Percentiles rank a stretch among this genome's conserved stretches.
These are phyloP conservation scores for Tamias sibiricus DNA, from an alignment of 2,113 vertebrate genomes.

Conservation along the genomic window DNA sequence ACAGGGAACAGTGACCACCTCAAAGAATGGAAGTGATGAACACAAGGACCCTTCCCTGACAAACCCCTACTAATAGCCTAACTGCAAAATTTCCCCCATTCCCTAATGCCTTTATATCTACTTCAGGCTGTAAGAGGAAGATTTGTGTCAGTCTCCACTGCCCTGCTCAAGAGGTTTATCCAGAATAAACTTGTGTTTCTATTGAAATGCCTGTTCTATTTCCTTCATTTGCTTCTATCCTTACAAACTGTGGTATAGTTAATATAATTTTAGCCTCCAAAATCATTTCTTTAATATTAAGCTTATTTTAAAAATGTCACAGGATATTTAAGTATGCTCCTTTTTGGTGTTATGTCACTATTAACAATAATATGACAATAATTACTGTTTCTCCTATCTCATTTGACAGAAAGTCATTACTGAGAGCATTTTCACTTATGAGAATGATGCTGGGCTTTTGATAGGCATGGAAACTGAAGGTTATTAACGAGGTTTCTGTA, in stretches of 20 bases:
- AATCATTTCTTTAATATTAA: neutral
- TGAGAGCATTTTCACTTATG: neutral
- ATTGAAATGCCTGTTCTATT: no score
- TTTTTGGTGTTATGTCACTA: neutral
- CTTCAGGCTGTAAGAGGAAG: no score
- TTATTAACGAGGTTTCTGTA: neutral
- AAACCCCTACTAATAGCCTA: no score
- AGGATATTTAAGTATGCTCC: neutral
- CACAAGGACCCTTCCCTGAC: no score
- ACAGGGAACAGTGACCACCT: no score
- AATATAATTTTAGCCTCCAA: neutral
- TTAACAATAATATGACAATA: neutral
- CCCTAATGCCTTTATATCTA: no score
- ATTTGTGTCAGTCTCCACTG: no score
- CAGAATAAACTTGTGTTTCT: no score
- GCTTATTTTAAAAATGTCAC: neutral
- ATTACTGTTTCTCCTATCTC: neutral
- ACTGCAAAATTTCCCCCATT: no score
- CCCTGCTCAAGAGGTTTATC: no score
- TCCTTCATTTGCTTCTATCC: no score
- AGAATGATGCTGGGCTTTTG: neutral
- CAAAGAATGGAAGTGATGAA: no score
- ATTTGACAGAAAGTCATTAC: neutral
- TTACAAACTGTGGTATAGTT: neutral
- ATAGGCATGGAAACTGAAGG: neutral